phyloP scores from a whole-genome alignment of 1,140 invertebrate genomes.

The Zeugodacus cucurbitae region DNA sequence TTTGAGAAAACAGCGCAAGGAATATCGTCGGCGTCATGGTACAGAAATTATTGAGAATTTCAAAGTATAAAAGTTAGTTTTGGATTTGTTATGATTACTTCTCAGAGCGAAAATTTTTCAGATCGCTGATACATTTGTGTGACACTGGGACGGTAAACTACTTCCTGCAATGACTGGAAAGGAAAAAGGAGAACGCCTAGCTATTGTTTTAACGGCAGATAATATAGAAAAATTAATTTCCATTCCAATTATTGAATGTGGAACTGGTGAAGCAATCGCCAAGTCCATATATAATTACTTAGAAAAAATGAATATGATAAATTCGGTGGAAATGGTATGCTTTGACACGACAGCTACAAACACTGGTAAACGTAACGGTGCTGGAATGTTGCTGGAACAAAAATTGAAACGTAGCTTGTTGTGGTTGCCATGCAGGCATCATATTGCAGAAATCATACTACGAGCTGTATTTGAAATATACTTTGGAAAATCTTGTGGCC shows the following conservation, averaged over 20 bases:
- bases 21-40: background rate
- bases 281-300: background rate
- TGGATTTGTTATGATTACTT: background rate
- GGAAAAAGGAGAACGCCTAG: background rate
- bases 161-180: background rate
- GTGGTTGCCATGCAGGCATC: too few relatives aligned
- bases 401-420: background rate
- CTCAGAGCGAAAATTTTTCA: background rate
- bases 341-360: too few relatives aligned
- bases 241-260: background rate
- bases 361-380: too few relatives aligned
- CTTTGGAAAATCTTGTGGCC: background rate
- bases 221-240: background rate
- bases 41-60: slow-evolving; percentile 23
- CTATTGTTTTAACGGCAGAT: background rate
- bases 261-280: background rate
- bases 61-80: background rate
- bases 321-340: too few relatives aligned
- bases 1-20: background rate
- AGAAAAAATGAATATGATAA: too few relatives aligned
- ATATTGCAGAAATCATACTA: background rate
- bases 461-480: background rate
- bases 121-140: background rate
- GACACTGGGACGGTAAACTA: background rate
- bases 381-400: too few relatives aligned